phyloP scores from a whole-genome alignment of 2,113 vertebrate species.

The Hypocryptadius cinnamomeus region DNA sequence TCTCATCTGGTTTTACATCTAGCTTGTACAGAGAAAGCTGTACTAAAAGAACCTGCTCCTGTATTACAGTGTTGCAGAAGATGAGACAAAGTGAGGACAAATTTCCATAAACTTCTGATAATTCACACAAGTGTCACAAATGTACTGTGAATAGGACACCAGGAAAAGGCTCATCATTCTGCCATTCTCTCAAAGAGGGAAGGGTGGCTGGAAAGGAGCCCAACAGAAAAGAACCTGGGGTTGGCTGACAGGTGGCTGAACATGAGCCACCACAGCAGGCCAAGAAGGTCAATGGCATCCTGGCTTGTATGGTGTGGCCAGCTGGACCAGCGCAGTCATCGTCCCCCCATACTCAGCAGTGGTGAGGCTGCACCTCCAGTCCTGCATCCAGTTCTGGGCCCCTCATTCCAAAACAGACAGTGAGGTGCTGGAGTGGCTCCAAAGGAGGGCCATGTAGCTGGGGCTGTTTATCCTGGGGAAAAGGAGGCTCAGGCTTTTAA shows the following conservation, averaged over 20 bases:
- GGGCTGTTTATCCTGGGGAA: background rate
- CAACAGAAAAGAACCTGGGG: background rate
- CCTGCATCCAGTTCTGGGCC: background rate
- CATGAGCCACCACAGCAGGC: background rate
- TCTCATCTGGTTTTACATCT: background rate
- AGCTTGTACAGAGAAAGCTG: background rate
- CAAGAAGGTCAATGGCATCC: background rate
- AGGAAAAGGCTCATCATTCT: background rate
- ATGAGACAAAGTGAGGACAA: background rate
- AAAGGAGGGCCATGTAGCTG: background rate
- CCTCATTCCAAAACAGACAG: background rate
- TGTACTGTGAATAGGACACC: background rate
- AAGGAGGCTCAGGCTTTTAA: background rate
- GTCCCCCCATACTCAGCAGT: background rate
- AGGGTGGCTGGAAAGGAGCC: background rate
- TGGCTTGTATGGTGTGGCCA: no score
- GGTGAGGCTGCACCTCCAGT: background rate
- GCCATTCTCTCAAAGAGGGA: background rate
- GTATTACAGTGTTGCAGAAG: background rate
- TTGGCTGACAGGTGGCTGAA: background rate
- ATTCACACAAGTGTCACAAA: background rate
- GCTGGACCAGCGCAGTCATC: background rate
- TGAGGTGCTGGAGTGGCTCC: background rate
- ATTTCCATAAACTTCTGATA: background rate
- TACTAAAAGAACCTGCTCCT: background rate